A percentile compares a stretch with the other conserved stretches of the same genome.
Conservation (phyloP, 2,113 vertebrate genomes). For the Mesembrinibis cayennensis region DNA sequence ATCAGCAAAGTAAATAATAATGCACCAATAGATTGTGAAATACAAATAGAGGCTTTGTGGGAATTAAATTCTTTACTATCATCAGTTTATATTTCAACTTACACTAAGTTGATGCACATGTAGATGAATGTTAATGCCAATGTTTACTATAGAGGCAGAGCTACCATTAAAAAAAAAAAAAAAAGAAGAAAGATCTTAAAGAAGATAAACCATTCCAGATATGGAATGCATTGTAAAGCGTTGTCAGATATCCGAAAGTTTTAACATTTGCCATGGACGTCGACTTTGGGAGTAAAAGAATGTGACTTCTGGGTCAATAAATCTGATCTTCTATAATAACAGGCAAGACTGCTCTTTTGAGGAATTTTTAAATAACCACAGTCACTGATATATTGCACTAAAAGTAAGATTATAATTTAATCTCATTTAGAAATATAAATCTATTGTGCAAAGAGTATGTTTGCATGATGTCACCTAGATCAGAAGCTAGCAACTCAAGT, state of each 20-base stretch:
- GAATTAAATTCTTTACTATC: background rate
- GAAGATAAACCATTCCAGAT: background rate
- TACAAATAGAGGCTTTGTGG: background rate
- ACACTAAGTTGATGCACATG: background rate
- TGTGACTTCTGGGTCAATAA: background rate
- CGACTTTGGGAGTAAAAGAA: background rate
- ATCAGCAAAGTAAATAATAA: background rate
- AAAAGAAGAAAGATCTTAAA: background rate
- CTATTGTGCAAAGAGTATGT: background rate
- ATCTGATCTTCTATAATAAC: background rate
- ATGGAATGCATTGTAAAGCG: background rate
- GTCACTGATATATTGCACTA: background rate
- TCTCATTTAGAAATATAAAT: conserved; percentile 17
- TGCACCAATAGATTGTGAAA: background rate
- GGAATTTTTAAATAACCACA: background rate
- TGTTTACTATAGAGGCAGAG: background rate
- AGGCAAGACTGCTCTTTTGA: background rate
- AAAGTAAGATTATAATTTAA: conserved; percentile 9
- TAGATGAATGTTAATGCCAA: background rate
- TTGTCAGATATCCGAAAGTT: background rate
- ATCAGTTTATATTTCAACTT: background rate
- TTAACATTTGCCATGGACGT: background rate
- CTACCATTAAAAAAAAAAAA: background rate
- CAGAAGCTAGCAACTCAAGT: conserved; percentile 27
- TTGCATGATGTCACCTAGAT: background rate